Evolutionary conservation across 2,797 vertebrate genomes (phyloP).

Genomic region (Octomys mimax): DNA sequence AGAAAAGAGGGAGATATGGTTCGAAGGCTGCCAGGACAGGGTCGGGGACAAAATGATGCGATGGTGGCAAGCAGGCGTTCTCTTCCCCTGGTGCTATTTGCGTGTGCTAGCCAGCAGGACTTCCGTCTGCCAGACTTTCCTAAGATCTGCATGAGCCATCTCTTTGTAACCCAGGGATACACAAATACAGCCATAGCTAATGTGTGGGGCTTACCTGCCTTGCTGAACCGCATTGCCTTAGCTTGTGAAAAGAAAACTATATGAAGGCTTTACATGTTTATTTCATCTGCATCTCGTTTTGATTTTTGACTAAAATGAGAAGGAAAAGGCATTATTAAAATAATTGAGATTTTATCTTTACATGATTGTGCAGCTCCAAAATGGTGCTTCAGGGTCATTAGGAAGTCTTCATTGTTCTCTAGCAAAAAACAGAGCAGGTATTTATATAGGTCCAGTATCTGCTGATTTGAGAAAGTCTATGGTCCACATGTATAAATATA

Average conservation of each 20-base stretch:
- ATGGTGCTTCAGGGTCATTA: conserved; percentile 80
- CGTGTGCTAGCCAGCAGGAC: neutral
- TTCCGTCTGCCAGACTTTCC: conserved; percentile 69
- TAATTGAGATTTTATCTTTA: neutral
- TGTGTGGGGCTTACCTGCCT: conserved; percentile 67
- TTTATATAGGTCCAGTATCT: conserved; percentile 56
- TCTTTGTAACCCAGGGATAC: conserved; percentile 70
- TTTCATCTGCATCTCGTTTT: conserved; percentile 68
- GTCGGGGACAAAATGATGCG: conserved; percentile 68
- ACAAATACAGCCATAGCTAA: conserved; percentile 64
- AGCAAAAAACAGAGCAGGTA: neutral
- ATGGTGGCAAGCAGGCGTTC: conserved; percentile 72
- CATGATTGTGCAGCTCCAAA: conserved; percentile 82
- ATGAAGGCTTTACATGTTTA: conserved; percentile 51
- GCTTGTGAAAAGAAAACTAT: conserved; percentile 80
- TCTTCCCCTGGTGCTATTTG: neutral
- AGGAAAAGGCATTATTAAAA: conserved; percentile 83
- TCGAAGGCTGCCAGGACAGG: conserved; percentile 55
- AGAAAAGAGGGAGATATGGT: neutral
- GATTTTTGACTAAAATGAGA: conserved; percentile 78
- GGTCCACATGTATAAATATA: conserved; percentile 75
- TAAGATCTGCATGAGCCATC: conserved; percentile 51
- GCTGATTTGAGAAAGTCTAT: conserved; percentile 74
- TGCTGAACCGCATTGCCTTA: conserved; percentile 79
- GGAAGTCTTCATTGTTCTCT: conserved; percentile 81